These are phyloP conservation scores for Recurvirostra avosetta DNA, from an alignment of 2,113 vertebrate genomes.

Conservation along the genomic window DNA sequence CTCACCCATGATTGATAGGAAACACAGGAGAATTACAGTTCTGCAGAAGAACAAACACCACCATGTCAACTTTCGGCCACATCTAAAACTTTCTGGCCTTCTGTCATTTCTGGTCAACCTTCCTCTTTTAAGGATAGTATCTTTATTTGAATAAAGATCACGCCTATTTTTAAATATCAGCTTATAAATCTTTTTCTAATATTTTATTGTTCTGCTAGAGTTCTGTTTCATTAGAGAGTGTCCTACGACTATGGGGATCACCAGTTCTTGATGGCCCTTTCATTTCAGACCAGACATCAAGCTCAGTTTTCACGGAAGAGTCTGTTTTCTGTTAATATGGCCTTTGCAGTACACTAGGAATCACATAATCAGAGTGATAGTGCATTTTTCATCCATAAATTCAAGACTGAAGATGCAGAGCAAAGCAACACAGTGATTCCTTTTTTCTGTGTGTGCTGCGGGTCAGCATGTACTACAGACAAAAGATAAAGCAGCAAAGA, in stretches of 20 bases:
- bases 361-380: not conserved
- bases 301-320: not conserved
- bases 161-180: not conserved
- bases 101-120: not conserved
- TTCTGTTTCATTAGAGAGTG: not conserved
- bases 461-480: not conserved
- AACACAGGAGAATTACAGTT: not conserved
- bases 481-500: not conserved
- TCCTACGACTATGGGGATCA: fast-evolving
- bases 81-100: not conserved
- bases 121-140: not conserved
- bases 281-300: not conserved
- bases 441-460: not conserved
- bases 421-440: not conserved
- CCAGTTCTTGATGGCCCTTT: not conserved
- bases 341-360: not conserved
- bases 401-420: not conserved
- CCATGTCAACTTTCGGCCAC: not conserved
- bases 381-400: not conserved
- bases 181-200: not conserved
- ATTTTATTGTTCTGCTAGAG: not conserved
- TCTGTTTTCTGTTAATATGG: not conserved
- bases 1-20: not conserved
- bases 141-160: not conserved
- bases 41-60: not conserved